Base-by-base conservation (phyloP, 2,113 vertebrate genomes). In the Sander lucioperca region DNA sequence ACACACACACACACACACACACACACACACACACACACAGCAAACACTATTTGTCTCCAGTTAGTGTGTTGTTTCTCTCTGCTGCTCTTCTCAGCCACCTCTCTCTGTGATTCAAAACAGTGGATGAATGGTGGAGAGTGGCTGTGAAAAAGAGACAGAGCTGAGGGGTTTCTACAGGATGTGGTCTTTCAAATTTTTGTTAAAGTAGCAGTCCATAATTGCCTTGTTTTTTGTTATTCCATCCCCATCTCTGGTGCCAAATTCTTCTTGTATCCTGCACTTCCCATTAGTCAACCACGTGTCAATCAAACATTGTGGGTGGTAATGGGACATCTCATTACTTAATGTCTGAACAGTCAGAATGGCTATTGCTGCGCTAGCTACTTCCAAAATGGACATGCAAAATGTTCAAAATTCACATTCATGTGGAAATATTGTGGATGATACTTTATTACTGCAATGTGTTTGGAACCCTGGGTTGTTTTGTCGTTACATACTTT, bases 231-330 rank as follows among this genome's bases (percentile, higher is more conserved):
- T 70, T 61, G 7, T 36, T 25, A 23, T 33, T 80, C 33, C 36
- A 43, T 57, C 8, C 50, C 59, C 21, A 14, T 64, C 78, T 75
- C 21, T 51, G n/a, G 30, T 83, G 48, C 51, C 54, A 71, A 59
- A 67, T 5, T 39, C 4, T 73, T 1, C 12, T 30, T 50, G 25
- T 39, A 39, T 10, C 39, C n/a, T 33, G 14, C n/a, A 36, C 30
- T 45, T 72, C 30, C 19, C 15, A 51, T 56, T 58, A 65, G 66
- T 68, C 39, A 54, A 63, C 27, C 0, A 13, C 36, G 1, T 74
- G 74, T 73, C 74, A 82, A 53, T 86, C 74, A 84, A 53, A 67
- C 80, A 39, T 9, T 21, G 71, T 79, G 87, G 78, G 78, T 82
- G 84, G 78, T 48, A 84, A 47, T 21, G 58, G 2, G 27, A 74